Evolutionary conservation across 2,888 invertebrate genomes (phyloP), one percentile per base, ranked within the genome.

Genomic region (Phalera bucephala): DNA sequence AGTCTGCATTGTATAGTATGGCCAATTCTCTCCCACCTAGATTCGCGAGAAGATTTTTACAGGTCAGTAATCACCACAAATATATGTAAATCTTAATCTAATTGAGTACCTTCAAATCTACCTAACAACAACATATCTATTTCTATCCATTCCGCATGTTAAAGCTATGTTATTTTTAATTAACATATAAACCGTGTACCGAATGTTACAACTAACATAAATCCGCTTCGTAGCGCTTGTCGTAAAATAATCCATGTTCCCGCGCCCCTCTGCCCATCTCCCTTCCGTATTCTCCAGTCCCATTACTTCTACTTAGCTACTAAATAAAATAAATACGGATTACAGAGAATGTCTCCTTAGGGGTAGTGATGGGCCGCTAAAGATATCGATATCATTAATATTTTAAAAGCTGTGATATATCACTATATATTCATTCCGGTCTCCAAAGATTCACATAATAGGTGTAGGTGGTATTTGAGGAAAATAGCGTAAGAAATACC

Each of bases 281-380:
- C 35, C 10, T 9, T 45, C 43, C 54, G 51, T 48, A 38, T 44
- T 49, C 55, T 43, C 52, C 48, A 47, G 54, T 56, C 60, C 64
- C 70, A 73, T 74, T 68, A 71, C 61, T 74, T 50, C 64, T 72
- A 59, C 75, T 74, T 74, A 72, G 64, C 63, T 52, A 71, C 73
- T 70, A 73, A 72, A 74, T 72, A 74, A 74, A 74, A 74, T 74
- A 74, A 74, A 74, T 74, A 71, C 63, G 65, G 68, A 73, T 74
- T 73, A 73, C 66, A 50, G 45, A 41, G 57, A 66, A 70, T 65
- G 70, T 66, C 69, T 67, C 55, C 61, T 61, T 62, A 59, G 58
- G 52, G 43, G 40, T 52, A 60, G 59, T 39, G 58, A 34, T 19
- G 42, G 41, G 34, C 7, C 23, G 6, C 15, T 13, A 3, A 4